Evolutionary conservation across 1,140 invertebrate species (phyloP).

Genomic region (Pseudomyrmex dendroicus): DNA sequence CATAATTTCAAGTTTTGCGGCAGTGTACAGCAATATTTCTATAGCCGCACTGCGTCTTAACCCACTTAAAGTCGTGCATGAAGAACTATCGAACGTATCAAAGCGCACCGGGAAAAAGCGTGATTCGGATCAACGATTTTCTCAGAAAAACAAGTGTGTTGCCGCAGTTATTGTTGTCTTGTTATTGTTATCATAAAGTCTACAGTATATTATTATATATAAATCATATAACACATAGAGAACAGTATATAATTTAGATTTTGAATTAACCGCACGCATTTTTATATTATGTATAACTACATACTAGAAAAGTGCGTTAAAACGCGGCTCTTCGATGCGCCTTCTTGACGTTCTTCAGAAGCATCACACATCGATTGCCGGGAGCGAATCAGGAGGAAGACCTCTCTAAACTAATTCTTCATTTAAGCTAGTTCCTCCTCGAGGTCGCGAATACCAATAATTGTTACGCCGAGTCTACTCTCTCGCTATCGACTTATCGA

Average conservation of each 20-base stretch:
- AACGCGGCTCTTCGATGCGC: neutral
- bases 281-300: no score
- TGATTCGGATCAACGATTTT: slow-evolving; percentile 14
- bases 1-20: slow-evolving; percentile 17
- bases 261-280: no score
- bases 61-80: slow-evolving; percentile 31
- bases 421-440: slow-evolving; percentile 76
- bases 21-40: neutral
- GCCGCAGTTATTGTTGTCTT: neutral
- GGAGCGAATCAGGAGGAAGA: neutral
- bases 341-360: neutral
- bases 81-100: slow-evolving; percentile 44
- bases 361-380: neutral
- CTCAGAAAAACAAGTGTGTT: slow-evolving; percentile 1
- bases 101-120: slow-evolving; percentile 13
- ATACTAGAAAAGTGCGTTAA: no score
- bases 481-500: slow-evolving; percentile 41
- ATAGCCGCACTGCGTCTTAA: slow-evolving; percentile 28
- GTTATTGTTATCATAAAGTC: no score
- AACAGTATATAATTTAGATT: neutral
- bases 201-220: neutral
- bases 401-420: slow-evolving; percentile 77
- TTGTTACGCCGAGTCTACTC: slow-evolving; percentile 47
- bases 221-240: neutral
- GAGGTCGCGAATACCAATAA: slow-evolving; percentile 70